Evolutionary conservation across 2,888 invertebrate genomes (phyloP).

Genomic region (Macrostomum cliftonense): DNA sequence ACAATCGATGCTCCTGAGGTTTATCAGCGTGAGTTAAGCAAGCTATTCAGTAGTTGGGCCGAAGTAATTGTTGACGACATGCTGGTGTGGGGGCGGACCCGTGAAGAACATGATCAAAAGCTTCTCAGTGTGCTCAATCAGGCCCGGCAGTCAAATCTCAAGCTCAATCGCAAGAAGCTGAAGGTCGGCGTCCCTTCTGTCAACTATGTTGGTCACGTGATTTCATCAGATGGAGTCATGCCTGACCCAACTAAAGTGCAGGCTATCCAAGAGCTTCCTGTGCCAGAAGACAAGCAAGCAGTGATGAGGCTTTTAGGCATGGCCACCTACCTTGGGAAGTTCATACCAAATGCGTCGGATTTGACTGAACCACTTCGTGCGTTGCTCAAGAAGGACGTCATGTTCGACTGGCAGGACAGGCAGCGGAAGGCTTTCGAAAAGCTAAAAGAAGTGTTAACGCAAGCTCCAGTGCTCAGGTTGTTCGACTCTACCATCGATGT

Average conservation of each 20-base stretch:
- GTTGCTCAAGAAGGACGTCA: conserved; percentile 10
- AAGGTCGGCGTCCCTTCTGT: conserved; percentile 10
- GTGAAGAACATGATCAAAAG: conserved; percentile 13
- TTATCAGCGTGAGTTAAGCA: conserved; percentile 12
- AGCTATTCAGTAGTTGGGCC: conserved; percentile 13
- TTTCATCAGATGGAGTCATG: conserved; percentile 13
- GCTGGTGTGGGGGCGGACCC: conserved; percentile 12
- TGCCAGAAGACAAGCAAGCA: conserved; percentile 10
- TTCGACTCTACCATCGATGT: conserved; percentile 7
- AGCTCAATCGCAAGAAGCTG: conserved; percentile 14
- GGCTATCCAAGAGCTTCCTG: conserved; percentile 14
- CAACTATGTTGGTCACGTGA: conserved; percentile 12
- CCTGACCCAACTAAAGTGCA: conserved; percentile 13
- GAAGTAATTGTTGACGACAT: conserved; percentile 13
- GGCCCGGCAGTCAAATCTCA: conserved; percentile 10
- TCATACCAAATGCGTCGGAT: conserved; percentile 14
- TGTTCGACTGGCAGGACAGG: conserved; percentile 4
- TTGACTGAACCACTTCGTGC: conserved; percentile 13
- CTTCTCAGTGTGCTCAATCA: conserved; percentile 11
- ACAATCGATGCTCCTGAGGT: conserved; percentile 12
- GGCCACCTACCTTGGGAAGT: conserved; percentile 13
- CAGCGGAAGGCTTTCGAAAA: conserved; percentile 7
- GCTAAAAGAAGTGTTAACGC: conserved; percentile 11
- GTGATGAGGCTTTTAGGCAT: conserved; percentile 13
- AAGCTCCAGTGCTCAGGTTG: conserved; percentile 12